Base-by-base conservation (phyloP, 2,113 vertebrate genomes). In the Lichenostomus cassidix region DNA sequence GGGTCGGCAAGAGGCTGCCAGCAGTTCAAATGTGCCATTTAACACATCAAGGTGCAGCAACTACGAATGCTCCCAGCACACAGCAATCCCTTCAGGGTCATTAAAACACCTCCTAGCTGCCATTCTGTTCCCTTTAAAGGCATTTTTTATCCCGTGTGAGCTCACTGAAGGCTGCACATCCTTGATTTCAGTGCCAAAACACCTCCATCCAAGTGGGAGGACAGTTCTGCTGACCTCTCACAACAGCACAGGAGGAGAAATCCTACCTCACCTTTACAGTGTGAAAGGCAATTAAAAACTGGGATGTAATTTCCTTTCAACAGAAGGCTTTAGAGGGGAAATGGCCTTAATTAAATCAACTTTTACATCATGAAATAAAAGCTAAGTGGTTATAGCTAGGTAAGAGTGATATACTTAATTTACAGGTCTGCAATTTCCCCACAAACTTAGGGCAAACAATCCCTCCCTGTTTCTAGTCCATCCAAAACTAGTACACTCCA, bases 61-160 rank as follows among this genome's bases (percentile, higher is more conserved):
- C 85, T 64, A 5, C 20, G 39, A 39, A 7, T 4, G 21, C 39
- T 79, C 80, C 80, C 87, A 33, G 35, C 73, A 63, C 76, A 71
- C 53, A 87, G 58, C 86, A 56, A 71, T 44, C 83, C 90, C 92
- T 80, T 92, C 90, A 55, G 81, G 82, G 79, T 87, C 87, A 92
- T 90, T 95, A 80, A 86, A 95, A 88, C 64, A 15, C 46, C 80
- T 63, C 78, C 68, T 16, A 52, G 69, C 41, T 93, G 63, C 64
- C 58, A 37, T 12, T 60, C 64, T 55, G 22, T 31, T 44, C 62
- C 56, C 60, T 91, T 84, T 90, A 25, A 65, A 81, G 39, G 46
- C 2, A 3, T 69, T 50, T 46, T 80, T 79, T 44, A 21, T 7
- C 24, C 9, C n/a, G 2, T 8, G 29, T 31, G n/a, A 27, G 28